Conservation (phyloP, 2,888 invertebrate genomes). For the Chorisops tibialis region DNA sequence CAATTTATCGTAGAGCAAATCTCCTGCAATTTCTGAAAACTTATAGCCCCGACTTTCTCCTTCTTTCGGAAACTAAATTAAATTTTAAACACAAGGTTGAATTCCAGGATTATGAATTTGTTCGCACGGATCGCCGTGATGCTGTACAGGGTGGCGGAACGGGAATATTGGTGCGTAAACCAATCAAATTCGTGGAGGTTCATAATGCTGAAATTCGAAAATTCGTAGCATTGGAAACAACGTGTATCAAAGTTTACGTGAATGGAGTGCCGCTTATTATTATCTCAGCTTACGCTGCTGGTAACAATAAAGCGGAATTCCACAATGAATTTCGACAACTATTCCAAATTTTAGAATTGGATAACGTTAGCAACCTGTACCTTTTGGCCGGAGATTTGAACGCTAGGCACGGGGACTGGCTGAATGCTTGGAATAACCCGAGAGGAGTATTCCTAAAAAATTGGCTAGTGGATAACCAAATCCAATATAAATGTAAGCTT, state of each 20-base stretch:
- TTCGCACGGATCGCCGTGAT: too few relatives aligned
- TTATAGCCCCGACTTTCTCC: too few relatives aligned
- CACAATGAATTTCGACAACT: neutral
- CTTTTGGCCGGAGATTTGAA: slow-evolving; percentile 24
- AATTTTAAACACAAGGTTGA: too few relatives aligned
- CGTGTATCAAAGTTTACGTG: neutral
- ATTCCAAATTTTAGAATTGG: slow-evolving; percentile 15
- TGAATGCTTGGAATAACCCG: slow-evolving; percentile 12
- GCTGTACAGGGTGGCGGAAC: too few relatives aligned
- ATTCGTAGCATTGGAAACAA: neutral
- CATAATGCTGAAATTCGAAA: neutral
- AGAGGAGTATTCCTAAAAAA: slow-evolving; percentile 2
- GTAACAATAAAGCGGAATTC: neutral
- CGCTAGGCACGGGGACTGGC: slow-evolving; percentile 15
- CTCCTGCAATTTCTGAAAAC: too few relatives aligned
- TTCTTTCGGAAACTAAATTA: too few relatives aligned
- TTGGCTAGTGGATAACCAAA: slow-evolving; percentile 14
- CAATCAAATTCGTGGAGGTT: neutral
- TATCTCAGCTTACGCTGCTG: neutral
- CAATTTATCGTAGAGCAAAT: too few relatives aligned
- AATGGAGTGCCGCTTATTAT: neutral
- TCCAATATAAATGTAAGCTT: neutral
- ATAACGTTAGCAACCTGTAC: slow-evolving; percentile 5
- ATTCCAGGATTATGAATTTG: too few relatives aligned
- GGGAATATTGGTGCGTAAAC: too few relatives aligned